Conservation (phyloP, 2,888 invertebrate genomes). For the Peribatodes rhomboidaria region DNA sequence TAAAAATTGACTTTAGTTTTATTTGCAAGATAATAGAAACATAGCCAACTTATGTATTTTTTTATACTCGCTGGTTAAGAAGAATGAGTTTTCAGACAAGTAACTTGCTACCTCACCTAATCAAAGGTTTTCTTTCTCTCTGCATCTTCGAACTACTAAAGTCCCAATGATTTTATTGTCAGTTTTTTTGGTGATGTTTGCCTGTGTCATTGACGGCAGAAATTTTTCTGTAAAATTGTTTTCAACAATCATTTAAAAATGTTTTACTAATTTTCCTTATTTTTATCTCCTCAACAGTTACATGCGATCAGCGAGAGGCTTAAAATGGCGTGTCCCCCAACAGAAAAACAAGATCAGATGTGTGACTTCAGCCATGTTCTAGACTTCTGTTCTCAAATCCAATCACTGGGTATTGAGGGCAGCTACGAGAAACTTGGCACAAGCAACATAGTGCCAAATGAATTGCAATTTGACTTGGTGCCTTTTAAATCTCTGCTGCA, state of each 20-base stretch:
- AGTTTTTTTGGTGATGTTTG: too few relatives aligned
- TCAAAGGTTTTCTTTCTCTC: too few relatives aligned
- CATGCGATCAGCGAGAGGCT: constrained; percentile 96
- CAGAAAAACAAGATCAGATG: constrained; percentile 91
- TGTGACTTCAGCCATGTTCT: constrained; percentile 96
- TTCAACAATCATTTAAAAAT: too few relatives aligned
- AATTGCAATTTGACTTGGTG: constrained; percentile 92
- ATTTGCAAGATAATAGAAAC: neutral
- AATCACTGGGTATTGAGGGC: constrained; percentile 89
- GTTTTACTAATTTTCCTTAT: too few relatives aligned
- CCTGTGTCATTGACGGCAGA: too few relatives aligned
- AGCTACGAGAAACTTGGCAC: constrained; percentile 89
- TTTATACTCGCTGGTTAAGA: neutral
- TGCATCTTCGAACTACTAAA: too few relatives aligned
- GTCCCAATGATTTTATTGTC: too few relatives aligned
- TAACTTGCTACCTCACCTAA: too few relatives aligned
- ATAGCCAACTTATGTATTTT: neutral
- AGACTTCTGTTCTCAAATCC: constrained; percentile 94
- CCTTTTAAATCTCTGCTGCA: constrained; percentile 93
- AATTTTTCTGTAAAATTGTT: too few relatives aligned
- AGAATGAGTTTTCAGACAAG: too few relatives aligned
- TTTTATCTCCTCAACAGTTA: constrained; percentile 84
- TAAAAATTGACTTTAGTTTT: neutral
- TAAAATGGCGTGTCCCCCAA: constrained; percentile 93
- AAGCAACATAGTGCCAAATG: constrained; percentile 94